Base-by-base conservation (phyloP, 2,888 invertebrate genomes). In the Drosophila testacea region DNA sequence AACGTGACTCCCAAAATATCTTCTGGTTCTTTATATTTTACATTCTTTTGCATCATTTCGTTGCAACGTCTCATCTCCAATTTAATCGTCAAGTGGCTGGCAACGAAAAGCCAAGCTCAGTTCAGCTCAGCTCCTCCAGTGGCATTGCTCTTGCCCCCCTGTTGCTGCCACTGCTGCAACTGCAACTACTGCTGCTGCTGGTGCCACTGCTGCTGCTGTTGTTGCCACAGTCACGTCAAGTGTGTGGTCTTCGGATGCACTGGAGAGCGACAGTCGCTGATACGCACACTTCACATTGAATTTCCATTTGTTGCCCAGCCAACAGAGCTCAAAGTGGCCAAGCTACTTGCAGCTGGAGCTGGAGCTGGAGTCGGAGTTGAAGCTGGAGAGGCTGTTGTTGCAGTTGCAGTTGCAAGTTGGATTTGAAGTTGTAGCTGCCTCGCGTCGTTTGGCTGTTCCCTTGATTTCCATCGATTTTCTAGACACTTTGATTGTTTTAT, bases 381-480 rank as follows among this genome's bases (percentile, higher is more conserved):
- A 50, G 16, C 16, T 16, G 16, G 16, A 16, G 55, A 44, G 51
- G 71, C 36, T 56, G 72, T 13, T 50, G 60, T 30, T 55, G 60
- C 22, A 13, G 32, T 48, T 56, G 56, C 28, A 52, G 50, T 69
- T 68, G 56, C 41, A 39, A 46, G 38, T 38, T 57, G 28, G 16
- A 38, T 38, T 30, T 30, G 36, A 39, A 32, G 50, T 39, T 61
- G 57, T 34, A 16, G 66, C 39, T 59, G 68, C 32, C 38, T 36
- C 55, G 69, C 62, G 61, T 74, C 61, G 74, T 71, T 28, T 73
- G 74, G 73, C 66, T 62, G 69, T 56, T 77, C 81, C 86, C 77
- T 86, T 87, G 83, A 82, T 84, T 89, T 89, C 87, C 89, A 85
- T 86, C 85, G 85, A 86, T 86, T 86, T 89, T 86, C 85, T 89